Evolutionary conservation across 2,797 vertebrate genomes (phyloP).

Genomic region (Epinephelus malabaricus): DNA sequence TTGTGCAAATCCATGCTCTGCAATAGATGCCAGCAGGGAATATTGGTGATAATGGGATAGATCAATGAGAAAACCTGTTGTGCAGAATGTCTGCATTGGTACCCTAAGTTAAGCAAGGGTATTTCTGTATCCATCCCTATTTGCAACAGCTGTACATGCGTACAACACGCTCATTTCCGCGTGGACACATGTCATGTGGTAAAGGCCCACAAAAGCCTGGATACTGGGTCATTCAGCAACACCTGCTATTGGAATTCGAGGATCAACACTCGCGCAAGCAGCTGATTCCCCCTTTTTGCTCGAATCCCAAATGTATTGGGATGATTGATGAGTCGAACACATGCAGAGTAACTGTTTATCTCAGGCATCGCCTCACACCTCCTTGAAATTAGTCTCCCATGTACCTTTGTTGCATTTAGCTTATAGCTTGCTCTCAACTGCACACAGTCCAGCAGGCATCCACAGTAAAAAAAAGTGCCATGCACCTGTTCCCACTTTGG

Average conservation of each 20-base stretch:
- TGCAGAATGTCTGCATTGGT: conserved; percentile 21
- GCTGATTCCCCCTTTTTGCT: conserved; percentile 67
- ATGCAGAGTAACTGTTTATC: conserved; percentile 71
- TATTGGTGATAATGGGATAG: conserved; percentile 56
- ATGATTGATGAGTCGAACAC: conserved; percentile 74
- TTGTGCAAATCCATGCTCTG: conserved; percentile 57
- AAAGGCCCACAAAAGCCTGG: conserved; percentile 63
- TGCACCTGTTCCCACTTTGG: conserved; percentile 79
- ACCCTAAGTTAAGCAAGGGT: conserved; percentile 29
- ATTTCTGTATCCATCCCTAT: conserved; percentile 53
- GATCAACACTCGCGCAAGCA: conserved; percentile 64
- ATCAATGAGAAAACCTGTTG: conserved; percentile 47
- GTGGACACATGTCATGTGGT: conserved; percentile 55
- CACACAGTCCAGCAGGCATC: conserved; percentile 23
- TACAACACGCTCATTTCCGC: conserved; percentile 71
- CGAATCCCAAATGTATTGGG: conserved; percentile 59
- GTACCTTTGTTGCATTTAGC: conserved; percentile 58
- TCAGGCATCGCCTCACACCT: conserved; percentile 54
- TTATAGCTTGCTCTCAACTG: conserved; percentile 26
- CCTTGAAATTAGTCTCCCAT: conserved; percentile 44
- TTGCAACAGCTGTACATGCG: conserved; percentile 71
- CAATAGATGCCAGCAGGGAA: conserved; percentile 44
- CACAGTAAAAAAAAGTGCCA: conserved; percentile 51
- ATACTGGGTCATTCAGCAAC: conserved; percentile 65
- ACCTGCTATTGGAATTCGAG: conserved; percentile 80